Base-by-base conservation (phyloP, 2,113 vertebrate species). In the Pipa parva region DNA sequence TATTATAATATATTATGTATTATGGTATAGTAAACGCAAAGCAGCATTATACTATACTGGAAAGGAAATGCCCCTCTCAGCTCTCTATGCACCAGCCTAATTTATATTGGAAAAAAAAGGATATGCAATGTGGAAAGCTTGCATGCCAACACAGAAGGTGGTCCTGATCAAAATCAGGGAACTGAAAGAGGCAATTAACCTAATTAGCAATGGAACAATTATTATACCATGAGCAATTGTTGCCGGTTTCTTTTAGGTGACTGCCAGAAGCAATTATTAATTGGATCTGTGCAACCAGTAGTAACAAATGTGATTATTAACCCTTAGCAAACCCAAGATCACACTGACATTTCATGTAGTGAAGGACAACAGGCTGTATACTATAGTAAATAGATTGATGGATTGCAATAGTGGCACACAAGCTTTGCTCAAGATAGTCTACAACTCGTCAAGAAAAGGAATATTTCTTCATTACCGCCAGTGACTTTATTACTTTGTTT, bases 181-280 rank as follows among this genome's bases (percentile, higher is more conserved):
- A 70, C 58, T 31, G 57, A 45, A 54, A 70, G 57, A 52, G 58
- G 25, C 58, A 70, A 70, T 70, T 70, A 70, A 29, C 48, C 22
- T 61, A 70, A 70, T 70, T 61, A 54, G 48, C 52, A 61, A 36
- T 61, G 66, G 66, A 61, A 60, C 24, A 61, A 70, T 60, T 70
- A 70, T 70, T 31, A 70, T 24, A 70, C 66, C 12, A 39, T 29
- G 36, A 61, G 48, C 56, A 54, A 42, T 21, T 29, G 33, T 24
- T 26, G 29, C 20, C 15, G 52, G 48, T 52, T 68, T 51, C 56
- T 51, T 22, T 25, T 59, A 50, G 56, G 24, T 36, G 57, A 37
- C 46, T 61, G 66, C 57, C 48, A 61, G 66, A 22, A 25, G 58
- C 12, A 52, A 61, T 57, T 26, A 65, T 57, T 33, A 45, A 57